phyloP scores from a whole-genome alignment of 2,888 invertebrate genomes.

The Petrolisthes manimaculis region DNA sequence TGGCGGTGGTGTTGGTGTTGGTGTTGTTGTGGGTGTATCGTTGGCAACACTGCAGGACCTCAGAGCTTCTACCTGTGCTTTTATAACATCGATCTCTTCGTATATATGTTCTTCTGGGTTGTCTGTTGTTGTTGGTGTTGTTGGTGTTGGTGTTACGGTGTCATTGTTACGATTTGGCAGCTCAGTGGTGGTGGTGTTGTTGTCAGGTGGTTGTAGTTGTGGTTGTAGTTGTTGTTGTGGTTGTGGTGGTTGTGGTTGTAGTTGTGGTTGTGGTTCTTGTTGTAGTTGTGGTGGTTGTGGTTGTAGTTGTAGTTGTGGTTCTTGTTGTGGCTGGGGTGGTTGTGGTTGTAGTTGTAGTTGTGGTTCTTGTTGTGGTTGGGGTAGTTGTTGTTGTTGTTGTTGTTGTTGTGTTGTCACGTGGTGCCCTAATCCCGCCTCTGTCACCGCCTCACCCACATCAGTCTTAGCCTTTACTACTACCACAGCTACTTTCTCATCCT shows the following conservation, averaged over 20 bases:
- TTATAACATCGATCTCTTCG: conserved; percentile 64
- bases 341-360: background rate
- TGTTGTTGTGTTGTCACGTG: background rate
- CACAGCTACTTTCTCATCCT: background rate
- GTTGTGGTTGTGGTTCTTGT: background rate
- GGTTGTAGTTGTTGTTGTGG: background rate
- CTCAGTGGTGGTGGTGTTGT: background rate
- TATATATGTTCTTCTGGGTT: conserved; percentile 64
- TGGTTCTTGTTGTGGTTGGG: background rate
- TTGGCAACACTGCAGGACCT: conserved; percentile 52
- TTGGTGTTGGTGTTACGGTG: conserved; percentile 9
- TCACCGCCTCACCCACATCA: too few relatives aligned
- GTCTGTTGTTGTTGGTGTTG: conserved; percentile 25
- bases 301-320: background rate
- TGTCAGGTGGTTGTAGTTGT: too few relatives aligned
- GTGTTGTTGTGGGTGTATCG: conserved; percentile 46
- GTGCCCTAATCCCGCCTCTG: too few relatives aligned
- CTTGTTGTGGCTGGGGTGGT: background rate
- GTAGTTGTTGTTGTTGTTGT: background rate
- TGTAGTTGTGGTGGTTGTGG: background rate
- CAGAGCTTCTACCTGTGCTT: conserved; percentile 55
- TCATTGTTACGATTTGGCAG: conserved; percentile 7
- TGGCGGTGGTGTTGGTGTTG: conserved; percentile 58
- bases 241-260: background rate
- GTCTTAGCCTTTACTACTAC: background rate